Percentiles rank a stretch among this genome's conserved stretches.
phyloP scores from a whole-genome alignment of 2,888 invertebrate genomes.

The Parnassius glacialis region DNA sequence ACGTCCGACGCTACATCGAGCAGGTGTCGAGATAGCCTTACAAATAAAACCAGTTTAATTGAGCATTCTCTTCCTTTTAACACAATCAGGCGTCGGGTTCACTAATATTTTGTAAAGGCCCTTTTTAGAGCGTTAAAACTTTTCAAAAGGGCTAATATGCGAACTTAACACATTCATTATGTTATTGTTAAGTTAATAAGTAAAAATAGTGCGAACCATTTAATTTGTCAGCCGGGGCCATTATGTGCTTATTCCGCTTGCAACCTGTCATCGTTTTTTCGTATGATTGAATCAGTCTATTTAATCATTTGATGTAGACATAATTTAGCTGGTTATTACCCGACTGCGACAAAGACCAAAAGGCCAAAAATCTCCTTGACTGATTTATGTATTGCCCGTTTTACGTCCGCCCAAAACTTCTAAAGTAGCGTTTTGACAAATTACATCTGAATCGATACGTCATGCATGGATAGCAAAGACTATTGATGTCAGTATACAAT shows the following conservation, averaged over 20 bases:
- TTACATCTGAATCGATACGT: no score
- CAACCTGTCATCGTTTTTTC: constrained; percentile 6
- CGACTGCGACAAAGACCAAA: no score
- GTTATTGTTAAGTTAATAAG: constrained; percentile 20
- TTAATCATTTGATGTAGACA: no score
- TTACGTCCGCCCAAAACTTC: no score
- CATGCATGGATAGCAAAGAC: no score
- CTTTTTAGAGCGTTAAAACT: neutral
- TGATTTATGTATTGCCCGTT: no score
- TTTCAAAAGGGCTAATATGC: constrained; percentile 20
- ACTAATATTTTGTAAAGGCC: constrained; percentile 21
- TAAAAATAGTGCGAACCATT: constrained; percentile 18
- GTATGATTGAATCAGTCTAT: no score
- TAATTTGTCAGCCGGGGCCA: constrained; percentile 12
- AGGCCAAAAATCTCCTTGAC: no score
- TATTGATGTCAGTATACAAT: no score
- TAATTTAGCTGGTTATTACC: no score
- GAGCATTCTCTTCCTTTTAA: constrained; percentile 15
- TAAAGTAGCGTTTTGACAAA: no score
- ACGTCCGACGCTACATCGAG: constrained; percentile 11
- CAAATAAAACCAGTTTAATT: constrained; percentile 23
- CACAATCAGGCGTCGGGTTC: constrained; percentile 9
- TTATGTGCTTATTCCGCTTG: constrained; percentile 10
- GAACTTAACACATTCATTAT: constrained; percentile 23
- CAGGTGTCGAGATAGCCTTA: constrained; percentile 21